Conservation (phyloP, 2,797 vertebrate species). For the Acipenser ruthenus region DNA sequence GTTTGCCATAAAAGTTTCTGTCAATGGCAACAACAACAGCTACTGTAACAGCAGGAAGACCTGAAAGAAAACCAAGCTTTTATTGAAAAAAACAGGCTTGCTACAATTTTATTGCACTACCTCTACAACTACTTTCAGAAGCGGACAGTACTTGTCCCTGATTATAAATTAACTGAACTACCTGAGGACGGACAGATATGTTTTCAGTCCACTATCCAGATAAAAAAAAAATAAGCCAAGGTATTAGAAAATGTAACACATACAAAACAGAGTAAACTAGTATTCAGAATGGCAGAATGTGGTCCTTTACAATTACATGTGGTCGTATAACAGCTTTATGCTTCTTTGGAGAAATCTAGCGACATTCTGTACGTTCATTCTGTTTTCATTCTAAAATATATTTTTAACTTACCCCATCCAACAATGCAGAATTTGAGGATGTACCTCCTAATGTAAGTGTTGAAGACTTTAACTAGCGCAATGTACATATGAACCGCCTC, state of each 20-base stretch:
- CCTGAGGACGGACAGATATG: too few species aligned
- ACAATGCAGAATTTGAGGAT: slow-evolving; percentile 95
- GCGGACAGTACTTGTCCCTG: too few species aligned
- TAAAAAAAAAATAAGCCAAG: too few species aligned
- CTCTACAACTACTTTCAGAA: too few species aligned
- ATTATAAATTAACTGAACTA: too few species aligned
- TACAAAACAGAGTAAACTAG: too few species aligned
- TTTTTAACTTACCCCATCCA: slow-evolving; percentile 81
- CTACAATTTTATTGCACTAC: too few species aligned
- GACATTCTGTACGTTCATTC: neutral
- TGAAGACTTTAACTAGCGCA: slow-evolving; percentile 94
- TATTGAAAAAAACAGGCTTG: neutral
- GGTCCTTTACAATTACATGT: too few species aligned
- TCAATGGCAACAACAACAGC: slow-evolving; percentile 65
- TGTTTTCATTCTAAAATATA: neutral
- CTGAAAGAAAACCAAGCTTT: slow-evolving; percentile 47
- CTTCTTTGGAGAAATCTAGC: neutral
- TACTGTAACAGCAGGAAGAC: slow-evolving; percentile 77
- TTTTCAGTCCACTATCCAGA: too few species aligned
- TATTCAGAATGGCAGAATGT: too few species aligned
- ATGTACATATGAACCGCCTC: slow-evolving; percentile 98
- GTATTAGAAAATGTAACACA: too few species aligned
- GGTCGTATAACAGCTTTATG: neutral
- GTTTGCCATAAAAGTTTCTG: slow-evolving; percentile 65
- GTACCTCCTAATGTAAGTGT: slow-evolving; percentile 90